These are phyloP conservation scores for Theodoxus fluviatilis DNA, from an alignment of 2,888 invertebrate species.

Conservation along the genomic window DNA sequence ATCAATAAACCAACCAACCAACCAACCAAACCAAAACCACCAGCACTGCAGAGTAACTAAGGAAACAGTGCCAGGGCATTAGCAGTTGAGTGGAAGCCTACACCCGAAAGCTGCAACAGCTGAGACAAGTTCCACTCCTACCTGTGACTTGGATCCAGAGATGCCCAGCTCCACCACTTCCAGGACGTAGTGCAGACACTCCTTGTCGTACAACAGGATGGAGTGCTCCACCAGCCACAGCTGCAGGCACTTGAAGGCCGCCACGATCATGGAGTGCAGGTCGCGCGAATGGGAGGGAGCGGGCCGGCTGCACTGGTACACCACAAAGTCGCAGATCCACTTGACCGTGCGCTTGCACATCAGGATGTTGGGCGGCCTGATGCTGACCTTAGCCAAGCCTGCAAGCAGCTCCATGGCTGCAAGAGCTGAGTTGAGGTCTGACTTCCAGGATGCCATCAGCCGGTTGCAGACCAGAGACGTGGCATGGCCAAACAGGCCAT, in stretches of 20 bases:
- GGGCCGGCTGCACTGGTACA: slow-evolving; percentile 89
- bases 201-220: slow-evolving; percentile 86
- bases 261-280: slow-evolving; percentile 90
- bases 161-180: slow-evolving; percentile 98
- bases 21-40: not conserved
- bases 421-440: slow-evolving; percentile 89
- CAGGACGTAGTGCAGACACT: slow-evolving; percentile 89
- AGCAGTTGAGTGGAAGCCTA: not conserved
- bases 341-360: slow-evolving; percentile 74
- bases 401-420: slow-evolving; percentile 91
- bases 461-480: slow-evolving; percentile 94
- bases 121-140: slow-evolving; percentile 40
- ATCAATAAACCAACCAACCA: not conserved
- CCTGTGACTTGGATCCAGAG: slow-evolving; percentile 85
- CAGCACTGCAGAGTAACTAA: not conserved
- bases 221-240: slow-evolving; percentile 93
- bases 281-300: slow-evolving; percentile 85
- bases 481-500: slow-evolving; percentile 88
- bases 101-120: not conserved
- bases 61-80: not conserved
- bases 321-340: slow-evolving; percentile 98
- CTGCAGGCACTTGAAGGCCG: slow-evolving; percentile 69
- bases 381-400: slow-evolving; percentile 78
- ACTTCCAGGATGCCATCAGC: slow-evolving; percentile 94
- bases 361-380: slow-evolving; percentile 55